Percentiles rank a stretch among this genome's conserved stretches.
Evolutionary conservation across 2,888 invertebrate species (phyloP).

Genomic region (Agonopterix alstromeriana): DNA sequence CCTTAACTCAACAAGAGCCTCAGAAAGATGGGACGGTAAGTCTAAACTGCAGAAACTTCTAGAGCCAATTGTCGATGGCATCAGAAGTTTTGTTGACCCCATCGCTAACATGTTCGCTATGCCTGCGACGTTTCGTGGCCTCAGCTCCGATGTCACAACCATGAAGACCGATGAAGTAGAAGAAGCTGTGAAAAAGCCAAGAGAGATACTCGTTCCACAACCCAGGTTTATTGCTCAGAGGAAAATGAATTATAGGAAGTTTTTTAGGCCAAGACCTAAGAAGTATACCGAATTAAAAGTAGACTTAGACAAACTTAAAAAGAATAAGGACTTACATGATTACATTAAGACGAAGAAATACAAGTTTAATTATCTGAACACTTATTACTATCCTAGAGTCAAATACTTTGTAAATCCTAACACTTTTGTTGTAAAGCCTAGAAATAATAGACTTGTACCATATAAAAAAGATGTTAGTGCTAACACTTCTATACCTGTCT

Average conservation of each 20-base stretch:
- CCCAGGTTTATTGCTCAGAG: conserved; percentile 63
- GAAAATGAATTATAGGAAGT: conserved; percentile 49
- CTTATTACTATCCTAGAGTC: conserved; percentile 61
- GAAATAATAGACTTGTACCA: conserved; percentile 43
- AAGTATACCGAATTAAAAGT: conserved; percentile 59
- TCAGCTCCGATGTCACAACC: conserved; percentile 54
- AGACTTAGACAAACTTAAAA: conserved; percentile 54
- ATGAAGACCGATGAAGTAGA: conserved; percentile 39
- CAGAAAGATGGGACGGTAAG: conserved; percentile 75
- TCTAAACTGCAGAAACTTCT: conserved; percentile 63
- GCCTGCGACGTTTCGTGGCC: conserved; percentile 60
- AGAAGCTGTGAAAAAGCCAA: conserved; percentile 47
- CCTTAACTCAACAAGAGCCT: conserved; percentile 59
- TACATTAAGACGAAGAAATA: conserved; percentile 68
- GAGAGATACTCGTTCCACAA: conserved; percentile 58
- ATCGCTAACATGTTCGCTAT: conserved; percentile 61
- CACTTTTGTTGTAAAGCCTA: conserved; percentile 35
- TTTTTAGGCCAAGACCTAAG: conserved; percentile 43
- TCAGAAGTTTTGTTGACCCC: conserved; percentile 55
- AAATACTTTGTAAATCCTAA: conserved; percentile 61
- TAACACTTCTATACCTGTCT: conserved; percentile 17
- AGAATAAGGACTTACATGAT: conserved; percentile 63
- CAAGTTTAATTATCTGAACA: conserved; percentile 61
- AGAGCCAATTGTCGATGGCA: conserved; percentile 57
- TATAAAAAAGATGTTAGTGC: conserved; percentile 34